Percentiles rank a stretch among this genome's conserved stretches.
Conservation (phyloP, 2,888 invertebrate genomes). For the Caenorhabditis virilis region DNA sequence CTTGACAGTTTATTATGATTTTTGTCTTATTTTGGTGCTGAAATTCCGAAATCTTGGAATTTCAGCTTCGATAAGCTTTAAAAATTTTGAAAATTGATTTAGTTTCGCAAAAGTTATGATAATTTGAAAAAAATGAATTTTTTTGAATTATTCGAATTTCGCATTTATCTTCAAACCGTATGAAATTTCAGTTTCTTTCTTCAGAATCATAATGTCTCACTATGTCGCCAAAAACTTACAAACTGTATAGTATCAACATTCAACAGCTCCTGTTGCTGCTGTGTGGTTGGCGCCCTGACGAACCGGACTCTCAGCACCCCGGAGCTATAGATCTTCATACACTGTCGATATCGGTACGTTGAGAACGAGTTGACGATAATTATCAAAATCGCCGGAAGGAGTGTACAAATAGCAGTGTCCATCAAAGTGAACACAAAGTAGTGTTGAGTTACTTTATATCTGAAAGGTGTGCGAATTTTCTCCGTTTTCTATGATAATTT, state of each 20-base stretch:
- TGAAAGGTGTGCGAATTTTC: no score
- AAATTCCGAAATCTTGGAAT: no score
- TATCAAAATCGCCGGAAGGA: slow-evolving; percentile 63
- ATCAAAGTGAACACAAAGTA: slow-evolving; percentile 63
- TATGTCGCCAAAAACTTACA: slow-evolving; percentile 12
- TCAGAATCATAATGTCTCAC: background rate
- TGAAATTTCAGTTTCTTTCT: no score
- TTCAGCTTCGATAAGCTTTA: no score
- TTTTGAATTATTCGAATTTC: no score
- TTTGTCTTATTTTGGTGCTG: no score
- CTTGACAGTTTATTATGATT: no score
- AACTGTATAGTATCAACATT: slow-evolving; percentile 34
- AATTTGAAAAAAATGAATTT: no score
- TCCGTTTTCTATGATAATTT: no score
- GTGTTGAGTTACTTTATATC: slow-evolving; percentile 41
- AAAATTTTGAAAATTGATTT: no score
- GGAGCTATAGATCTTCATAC: slow-evolving; percentile 67
- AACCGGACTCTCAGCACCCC: slow-evolving; percentile 66
- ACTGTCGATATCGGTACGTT: slow-evolving; percentile 65
- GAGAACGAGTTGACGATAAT: slow-evolving; percentile 64
- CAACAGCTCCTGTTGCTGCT: slow-evolving; percentile 26
- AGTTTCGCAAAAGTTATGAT: no score
- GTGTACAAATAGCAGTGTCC: slow-evolving; percentile 61
- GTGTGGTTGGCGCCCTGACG: slow-evolving; percentile 31
- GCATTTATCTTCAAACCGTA: no score